Percentiles rank a stretch among this genome's conserved stretches.
Evolutionary conservation across 2,888 invertebrate species (phyloP).

Genomic region (Eumacrocentrus americanus): DNA sequence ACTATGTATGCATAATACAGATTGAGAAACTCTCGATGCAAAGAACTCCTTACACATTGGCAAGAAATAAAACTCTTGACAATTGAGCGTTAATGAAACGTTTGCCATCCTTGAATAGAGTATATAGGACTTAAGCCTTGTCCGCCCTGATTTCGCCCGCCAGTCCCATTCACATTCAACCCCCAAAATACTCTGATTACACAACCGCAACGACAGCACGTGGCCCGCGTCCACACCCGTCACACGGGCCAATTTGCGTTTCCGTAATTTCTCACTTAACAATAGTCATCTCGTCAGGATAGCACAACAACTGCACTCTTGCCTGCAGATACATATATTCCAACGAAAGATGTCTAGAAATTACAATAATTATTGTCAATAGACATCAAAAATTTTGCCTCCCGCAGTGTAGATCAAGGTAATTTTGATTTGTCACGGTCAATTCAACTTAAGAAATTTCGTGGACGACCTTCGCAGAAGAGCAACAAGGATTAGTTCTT

Average conservation of each 20-base stretch:
- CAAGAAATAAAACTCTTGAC: not conserved
- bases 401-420: not conserved
- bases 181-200: conserved; percentile 57
- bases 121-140: conserved; percentile 20
- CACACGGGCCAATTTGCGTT: conserved; percentile 61
- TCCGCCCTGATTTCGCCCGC: conserved; percentile 24
- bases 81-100: conserved; percentile 5
- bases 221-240: conserved; percentile 57
- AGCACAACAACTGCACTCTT: not conserved
- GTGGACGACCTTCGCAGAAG: not conserved
- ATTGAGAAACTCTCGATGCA: no score
- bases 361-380: not conserved
- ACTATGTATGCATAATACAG: not conserved
- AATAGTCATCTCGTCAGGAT: conserved; percentile 28
- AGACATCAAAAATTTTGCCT: no score
- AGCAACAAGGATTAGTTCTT: not conserved
- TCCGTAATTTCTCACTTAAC: conserved; percentile 46
- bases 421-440: not conserved
- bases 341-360: no score
- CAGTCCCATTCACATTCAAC: conserved; percentile 31
- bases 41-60: no score
- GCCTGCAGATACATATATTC: not conserved
- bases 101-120: conserved; percentile 23
- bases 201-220: conserved; percentile 57
- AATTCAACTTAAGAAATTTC: not conserved